Conservation (phyloP, 2,888 invertebrate genomes). For the Heliconius hortense region DNA sequence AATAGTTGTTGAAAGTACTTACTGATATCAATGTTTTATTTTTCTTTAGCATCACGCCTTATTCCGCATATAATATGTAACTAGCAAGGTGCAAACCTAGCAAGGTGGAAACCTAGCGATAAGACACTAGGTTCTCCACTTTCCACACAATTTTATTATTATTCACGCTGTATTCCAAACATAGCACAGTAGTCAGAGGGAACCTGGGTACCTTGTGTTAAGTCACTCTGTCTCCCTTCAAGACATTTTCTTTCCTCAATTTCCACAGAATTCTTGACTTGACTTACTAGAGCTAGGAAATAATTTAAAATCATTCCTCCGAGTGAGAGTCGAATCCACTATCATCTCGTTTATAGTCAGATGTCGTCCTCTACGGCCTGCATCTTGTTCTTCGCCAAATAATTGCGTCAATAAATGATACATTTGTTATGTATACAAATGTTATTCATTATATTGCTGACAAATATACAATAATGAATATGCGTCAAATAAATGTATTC, state of each 20-base stretch:
- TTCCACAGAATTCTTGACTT: no score
- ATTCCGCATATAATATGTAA: no score
- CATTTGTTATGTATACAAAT: no score
- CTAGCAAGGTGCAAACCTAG: not conserved
- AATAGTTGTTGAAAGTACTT: not conserved
- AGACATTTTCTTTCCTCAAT: not conserved
- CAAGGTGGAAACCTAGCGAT: not conserved
- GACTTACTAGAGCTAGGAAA: not conserved
- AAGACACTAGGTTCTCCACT: no score
- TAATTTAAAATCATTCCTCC: not conserved
- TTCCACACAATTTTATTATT: no score
- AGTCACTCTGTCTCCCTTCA: not conserved
- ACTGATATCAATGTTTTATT: not conserved
- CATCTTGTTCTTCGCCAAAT: not conserved
- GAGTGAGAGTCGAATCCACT: no score
- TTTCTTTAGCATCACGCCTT: not conserved
- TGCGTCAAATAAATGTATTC: conserved; percentile 35
- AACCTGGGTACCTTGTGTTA: not conserved
- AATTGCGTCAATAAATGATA: conserved; percentile 15
- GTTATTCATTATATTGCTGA: conserved; percentile 1
- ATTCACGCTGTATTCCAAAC: no score
- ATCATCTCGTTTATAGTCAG: no score
- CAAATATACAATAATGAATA: conserved; percentile 30
- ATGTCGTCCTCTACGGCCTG: not conserved
- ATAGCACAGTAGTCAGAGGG: not conserved